phyloP scores from a whole-genome alignment of 2,888 invertebrate genomes.

The Chromoteleia sp. region DNA sequence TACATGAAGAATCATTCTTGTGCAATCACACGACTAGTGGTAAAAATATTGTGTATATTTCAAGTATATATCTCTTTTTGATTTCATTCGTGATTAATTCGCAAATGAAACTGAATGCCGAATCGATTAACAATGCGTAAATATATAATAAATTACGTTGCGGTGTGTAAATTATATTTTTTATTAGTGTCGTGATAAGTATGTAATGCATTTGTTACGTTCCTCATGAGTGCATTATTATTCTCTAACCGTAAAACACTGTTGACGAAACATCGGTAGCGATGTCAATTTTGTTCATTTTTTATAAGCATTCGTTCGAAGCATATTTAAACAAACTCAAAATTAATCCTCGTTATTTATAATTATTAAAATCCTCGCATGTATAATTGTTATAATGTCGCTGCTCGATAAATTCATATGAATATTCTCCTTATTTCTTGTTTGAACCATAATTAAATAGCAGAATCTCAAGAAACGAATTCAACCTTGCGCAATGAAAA shows the following conservation, averaged over 20 bases:
- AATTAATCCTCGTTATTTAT: constrained; percentile 29
- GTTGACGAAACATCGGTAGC: constrained; percentile 46
- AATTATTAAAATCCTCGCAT: too few species aligned
- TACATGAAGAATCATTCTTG: background rate
- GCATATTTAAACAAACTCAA: background rate
- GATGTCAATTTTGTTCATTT: constrained; percentile 37
- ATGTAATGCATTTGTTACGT: constrained; percentile 52
- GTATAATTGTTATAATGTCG: constrained; percentile 1
- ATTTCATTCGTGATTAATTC: constrained; percentile 7
- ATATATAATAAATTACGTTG: constrained; percentile 16
- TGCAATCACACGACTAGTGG: background rate
- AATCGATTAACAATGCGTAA: background rate
- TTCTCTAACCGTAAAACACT: constrained; percentile 17
- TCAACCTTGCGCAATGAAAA: constrained; percentile 7
- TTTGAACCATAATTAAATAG: background rate
- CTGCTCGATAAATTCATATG: too few species aligned
- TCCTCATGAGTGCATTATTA: constrained; percentile 52
- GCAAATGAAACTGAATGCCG: constrained; percentile 14
- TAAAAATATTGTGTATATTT: background rate
- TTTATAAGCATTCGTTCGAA: too few species aligned
- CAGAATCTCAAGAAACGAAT: constrained; percentile 21
- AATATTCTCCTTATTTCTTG: background rate
- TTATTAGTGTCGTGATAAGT: constrained; percentile 44
- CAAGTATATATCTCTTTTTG: background rate
- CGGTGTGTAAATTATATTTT: constrained; percentile 50